Evolutionary conservation across 2,888 invertebrate genomes (phyloP).

Genomic region (Didymodactylos carnosus): DNA sequence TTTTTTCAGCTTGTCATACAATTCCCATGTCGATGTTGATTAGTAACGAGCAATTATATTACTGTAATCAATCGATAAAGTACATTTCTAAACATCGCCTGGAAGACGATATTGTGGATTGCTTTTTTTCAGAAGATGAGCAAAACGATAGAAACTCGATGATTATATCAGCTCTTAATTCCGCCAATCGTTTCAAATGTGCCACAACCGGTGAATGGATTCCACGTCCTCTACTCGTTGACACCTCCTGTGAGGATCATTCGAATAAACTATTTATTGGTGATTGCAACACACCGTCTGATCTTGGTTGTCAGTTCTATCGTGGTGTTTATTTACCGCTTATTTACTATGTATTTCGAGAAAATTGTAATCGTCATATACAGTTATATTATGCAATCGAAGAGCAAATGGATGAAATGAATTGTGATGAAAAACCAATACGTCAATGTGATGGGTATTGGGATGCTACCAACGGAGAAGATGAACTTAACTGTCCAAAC

Average conservation of each 20-base stretch:
- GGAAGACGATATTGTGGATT: neutral
- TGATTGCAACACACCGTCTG: neutral
- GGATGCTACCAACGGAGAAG: neutral
- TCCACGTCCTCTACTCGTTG: neutral
- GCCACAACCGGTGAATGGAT: neutral
- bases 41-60: neutral
- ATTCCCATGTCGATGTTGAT: neutral
- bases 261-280: neutral
- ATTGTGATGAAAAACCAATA: neutral
- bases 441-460: neutral
- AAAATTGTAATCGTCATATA: neutral
- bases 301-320: neutral
- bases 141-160: rapidly evolving
- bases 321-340: neutral
- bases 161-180: neutral
- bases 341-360: neutral
- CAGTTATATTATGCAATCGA: too few species aligned
- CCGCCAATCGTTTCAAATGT: neutral
- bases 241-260: neutral
- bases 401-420: neutral
- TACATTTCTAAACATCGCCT: neutral
- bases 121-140: neutral
- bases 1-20: neutral
- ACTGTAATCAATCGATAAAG: neutral
- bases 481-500: neutral